Conservation (phyloP, 2,113 vertebrate genomes). For the Hippoglossus stenolepis region DNA sequence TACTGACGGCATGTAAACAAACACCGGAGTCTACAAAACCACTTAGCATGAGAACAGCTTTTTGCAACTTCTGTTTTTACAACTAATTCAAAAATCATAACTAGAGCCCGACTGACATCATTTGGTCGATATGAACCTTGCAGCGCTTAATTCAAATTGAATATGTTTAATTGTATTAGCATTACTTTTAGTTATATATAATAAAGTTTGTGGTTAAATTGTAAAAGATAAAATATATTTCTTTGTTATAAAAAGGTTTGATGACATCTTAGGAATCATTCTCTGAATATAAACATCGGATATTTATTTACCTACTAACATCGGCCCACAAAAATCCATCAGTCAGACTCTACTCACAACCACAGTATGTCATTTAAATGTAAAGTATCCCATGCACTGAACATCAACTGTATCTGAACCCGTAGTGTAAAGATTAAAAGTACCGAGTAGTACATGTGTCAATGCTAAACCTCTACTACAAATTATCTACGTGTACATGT, state of each 20-base stretch:
- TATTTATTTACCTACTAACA: too few relatives aligned
- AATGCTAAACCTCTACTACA: conserved; percentile 17
- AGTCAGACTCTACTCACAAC: not conserved
- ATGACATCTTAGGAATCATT: too few relatives aligned
- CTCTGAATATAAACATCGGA: too few relatives aligned
- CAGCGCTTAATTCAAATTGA: too few relatives aligned
- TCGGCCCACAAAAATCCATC: too few relatives aligned
- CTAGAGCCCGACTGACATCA: too few relatives aligned
- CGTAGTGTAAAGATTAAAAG: not conserved
- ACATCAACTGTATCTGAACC: conserved; percentile 4
- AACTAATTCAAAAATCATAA: not conserved
- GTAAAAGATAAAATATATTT: too few relatives aligned
- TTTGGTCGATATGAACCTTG: too few relatives aligned
- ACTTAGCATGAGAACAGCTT: conserved; percentile 31
- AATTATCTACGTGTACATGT: conserved; percentile 22
- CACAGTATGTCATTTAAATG: not conserved
- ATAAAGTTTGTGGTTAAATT: too few relatives aligned
- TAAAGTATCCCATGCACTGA: conserved; percentile 27
- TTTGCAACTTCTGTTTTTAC: not conserved
- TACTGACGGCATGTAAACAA: conserved; percentile 5
- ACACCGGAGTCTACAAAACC: not conserved
- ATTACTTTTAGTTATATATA: too few relatives aligned
- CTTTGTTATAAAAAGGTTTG: too few relatives aligned
- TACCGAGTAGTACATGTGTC: not conserved
- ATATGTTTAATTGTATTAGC: too few relatives aligned